phyloP scores from a whole-genome alignment of 2,797 vertebrate species.

The Aeoliscus strigatus region DNA sequence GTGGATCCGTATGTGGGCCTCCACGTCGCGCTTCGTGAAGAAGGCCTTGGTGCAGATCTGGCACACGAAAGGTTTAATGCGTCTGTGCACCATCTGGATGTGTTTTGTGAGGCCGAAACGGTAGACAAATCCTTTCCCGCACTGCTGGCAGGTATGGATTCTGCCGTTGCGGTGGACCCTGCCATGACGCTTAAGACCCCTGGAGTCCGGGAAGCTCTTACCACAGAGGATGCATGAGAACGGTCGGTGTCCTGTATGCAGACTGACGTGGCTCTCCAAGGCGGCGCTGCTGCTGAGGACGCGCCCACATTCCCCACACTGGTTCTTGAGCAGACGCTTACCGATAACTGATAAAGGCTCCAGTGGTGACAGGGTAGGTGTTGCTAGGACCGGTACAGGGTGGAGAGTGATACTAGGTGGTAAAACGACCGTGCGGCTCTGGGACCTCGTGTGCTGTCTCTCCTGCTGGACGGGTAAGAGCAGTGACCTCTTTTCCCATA shows the following conservation, averaged over 20 bases:
- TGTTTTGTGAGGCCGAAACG: constrained; percentile 72
- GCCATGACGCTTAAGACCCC: constrained; percentile 65
- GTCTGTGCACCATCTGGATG: constrained; percentile 67
- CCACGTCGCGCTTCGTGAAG: constrained; percentile 66
- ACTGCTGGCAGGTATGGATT: constrained; percentile 66
- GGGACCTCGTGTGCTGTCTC: neutral
- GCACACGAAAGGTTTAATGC: constrained; percentile 68
- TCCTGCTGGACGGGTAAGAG: constrained; percentile 18
- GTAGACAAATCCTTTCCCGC: constrained; percentile 75
- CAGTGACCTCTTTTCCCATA: neutral
- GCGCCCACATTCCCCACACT: constrained; percentile 71
- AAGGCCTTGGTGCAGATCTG: constrained; percentile 71
- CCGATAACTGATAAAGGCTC: constrained; percentile 61
- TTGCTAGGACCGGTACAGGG: constrained; percentile 19
- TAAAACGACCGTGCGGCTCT: neutral
- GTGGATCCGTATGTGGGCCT: constrained; percentile 68
- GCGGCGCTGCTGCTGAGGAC: constrained; percentile 65
- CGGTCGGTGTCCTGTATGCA: constrained; percentile 59
- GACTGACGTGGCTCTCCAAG: constrained; percentile 68
- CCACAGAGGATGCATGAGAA: constrained; percentile 69
- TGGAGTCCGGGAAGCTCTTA: constrained; percentile 66
- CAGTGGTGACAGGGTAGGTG: constrained; percentile 47
- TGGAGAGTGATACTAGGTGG: constrained; percentile 10
- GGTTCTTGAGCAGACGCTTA: constrained; percentile 55
- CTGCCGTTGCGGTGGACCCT: constrained; percentile 67